Percentiles rank a stretch among this genome's conserved stretches.
These are phyloP conservation scores for Cheiracanthium punctorium DNA, from an alignment of 2,888 invertebrate species.

Conservation along the genomic window DNA sequence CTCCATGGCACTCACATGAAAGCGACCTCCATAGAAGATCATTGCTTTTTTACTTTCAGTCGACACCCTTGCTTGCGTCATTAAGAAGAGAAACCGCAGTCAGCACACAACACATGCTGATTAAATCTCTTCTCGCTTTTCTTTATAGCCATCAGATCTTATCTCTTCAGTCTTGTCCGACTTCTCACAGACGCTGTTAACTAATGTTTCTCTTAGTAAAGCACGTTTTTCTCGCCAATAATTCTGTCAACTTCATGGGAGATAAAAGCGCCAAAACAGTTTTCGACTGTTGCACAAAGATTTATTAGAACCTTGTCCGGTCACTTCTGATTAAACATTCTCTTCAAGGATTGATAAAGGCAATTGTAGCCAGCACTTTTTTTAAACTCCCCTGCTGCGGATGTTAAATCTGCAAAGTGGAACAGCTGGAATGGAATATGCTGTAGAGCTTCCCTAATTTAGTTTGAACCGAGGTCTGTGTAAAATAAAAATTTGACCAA, in stretches of 20 bases:
- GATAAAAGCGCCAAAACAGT: background rate
- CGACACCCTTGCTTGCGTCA: conserved; percentile 45
- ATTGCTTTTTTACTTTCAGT: conserved; percentile 39
- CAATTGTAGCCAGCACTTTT: too few species aligned
- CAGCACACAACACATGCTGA: conserved; percentile 5
- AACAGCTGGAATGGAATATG: too few species aligned
- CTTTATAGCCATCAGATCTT: background rate
- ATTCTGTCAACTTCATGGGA: background rate
- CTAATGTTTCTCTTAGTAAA: background rate
- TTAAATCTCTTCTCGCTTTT: conserved; percentile 17
- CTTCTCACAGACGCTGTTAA: background rate
- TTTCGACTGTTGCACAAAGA: too few species aligned
- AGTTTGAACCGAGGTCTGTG: too few species aligned
- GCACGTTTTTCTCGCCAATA: background rate
- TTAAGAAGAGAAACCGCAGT: conserved; percentile 53
- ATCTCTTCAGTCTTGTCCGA: background rate
- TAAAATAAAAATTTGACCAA: too few species aligned
- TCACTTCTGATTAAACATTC: too few species aligned
- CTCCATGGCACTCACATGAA: conserved; percentile 43
- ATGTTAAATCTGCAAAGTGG: too few species aligned
- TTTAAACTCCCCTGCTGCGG: too few species aligned
- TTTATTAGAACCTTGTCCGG: too few species aligned
- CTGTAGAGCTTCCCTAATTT: too few species aligned
- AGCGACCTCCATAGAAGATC: conserved; percentile 57
- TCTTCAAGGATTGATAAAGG: too few species aligned